These are phyloP conservation scores for Aspidiotus rigidus DNA, from an alignment of 2,888 invertebrate genomes.

Conservation along the genomic window DNA sequence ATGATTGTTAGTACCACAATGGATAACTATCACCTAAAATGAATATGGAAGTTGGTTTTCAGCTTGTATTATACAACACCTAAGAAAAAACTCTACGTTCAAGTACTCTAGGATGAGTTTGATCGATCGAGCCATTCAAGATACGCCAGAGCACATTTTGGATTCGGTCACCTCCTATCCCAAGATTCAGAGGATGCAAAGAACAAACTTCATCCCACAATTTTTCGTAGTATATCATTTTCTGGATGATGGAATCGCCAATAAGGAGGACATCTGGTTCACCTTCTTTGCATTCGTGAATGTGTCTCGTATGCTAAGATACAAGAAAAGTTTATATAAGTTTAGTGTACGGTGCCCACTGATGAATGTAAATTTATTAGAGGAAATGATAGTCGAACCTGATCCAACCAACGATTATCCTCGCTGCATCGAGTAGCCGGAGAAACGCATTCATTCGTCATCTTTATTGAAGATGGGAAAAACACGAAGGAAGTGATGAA, in stretches of 20 bases:
- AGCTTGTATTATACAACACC: no score
- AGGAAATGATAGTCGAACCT: slow-evolving; percentile 46
- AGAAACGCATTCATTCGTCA: slow-evolving; percentile 10
- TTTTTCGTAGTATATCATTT: slow-evolving; percentile 65
- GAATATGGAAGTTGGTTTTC: slow-evolving; percentile 38
- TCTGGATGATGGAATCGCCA: slow-evolving; percentile 77
- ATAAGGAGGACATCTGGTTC: slow-evolving; percentile 87
- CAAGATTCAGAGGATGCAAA: slow-evolving; percentile 81
- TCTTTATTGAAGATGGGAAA: no score
- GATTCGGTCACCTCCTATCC: slow-evolving; percentile 76
- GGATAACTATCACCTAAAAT: slow-evolving; percentile 71
- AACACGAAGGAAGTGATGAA: no score
- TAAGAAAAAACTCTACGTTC: no score
- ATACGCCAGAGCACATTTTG: slow-evolving; percentile 84
- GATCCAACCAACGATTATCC: slow-evolving; percentile 61
- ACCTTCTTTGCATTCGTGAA: slow-evolving; percentile 73
- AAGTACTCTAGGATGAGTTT: slow-evolving; percentile 7
- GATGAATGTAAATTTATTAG: slow-evolving; percentile 3
- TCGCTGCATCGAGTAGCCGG: slow-evolving; percentile 18
- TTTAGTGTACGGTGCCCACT: background rate
- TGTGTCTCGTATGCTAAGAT: slow-evolving; percentile 72
- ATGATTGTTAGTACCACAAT: slow-evolving; percentile 83
- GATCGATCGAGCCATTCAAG: slow-evolving; percentile 52
- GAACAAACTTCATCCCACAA: slow-evolving; percentile 87
- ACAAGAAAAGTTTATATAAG: background rate